Conservation (phyloP, 1,140 invertebrate species). For the Lethocerus indicus region DNA sequence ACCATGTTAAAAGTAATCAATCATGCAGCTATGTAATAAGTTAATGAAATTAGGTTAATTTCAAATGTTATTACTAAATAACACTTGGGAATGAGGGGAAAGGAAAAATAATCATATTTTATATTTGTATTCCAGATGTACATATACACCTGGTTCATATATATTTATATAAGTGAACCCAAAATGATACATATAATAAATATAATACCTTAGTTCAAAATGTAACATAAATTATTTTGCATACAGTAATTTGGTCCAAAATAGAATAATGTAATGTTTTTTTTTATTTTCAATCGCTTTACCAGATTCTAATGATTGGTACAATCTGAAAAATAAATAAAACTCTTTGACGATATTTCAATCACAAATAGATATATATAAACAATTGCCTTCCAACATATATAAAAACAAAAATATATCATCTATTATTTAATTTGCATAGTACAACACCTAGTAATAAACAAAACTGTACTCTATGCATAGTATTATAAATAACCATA, state of each 20-base stretch:
- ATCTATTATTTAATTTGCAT: slow-evolving; percentile 11
- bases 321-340: slow-evolving; percentile 7
- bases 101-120: too few relatives aligned
- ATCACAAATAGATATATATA: slow-evolving; percentile 15
- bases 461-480: slow-evolving; percentile 11
- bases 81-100: too few relatives aligned
- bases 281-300: background rate
- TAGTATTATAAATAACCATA: slow-evolving; percentile 4
- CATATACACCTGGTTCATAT: slow-evolving; percentile 5
- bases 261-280: slow-evolving; percentile 6
- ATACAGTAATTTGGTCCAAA: slow-evolving; percentile 12
- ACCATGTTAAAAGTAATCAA: too few relatives aligned
- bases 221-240: slow-evolving; percentile 11
- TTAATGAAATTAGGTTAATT: too few relatives aligned
- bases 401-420: slow-evolving; percentile 15
- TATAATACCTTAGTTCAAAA: slow-evolving; percentile 11
- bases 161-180: slow-evolving; percentile 11
- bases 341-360: slow-evolving; percentile 5
- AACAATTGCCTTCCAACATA: slow-evolving; percentile 13
- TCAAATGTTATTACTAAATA: too few relatives aligned
- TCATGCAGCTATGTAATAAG: too few relatives aligned
- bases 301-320: slow-evolving; percentile 4
- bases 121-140: slow-evolving; percentile 12
- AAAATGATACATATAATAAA: slow-evolving; percentile 13
- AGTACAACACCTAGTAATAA: slow-evolving; percentile 14